Conservation (phyloP, 2,797 vertebrate genomes). For the Propithecus perrieri region DNA sequence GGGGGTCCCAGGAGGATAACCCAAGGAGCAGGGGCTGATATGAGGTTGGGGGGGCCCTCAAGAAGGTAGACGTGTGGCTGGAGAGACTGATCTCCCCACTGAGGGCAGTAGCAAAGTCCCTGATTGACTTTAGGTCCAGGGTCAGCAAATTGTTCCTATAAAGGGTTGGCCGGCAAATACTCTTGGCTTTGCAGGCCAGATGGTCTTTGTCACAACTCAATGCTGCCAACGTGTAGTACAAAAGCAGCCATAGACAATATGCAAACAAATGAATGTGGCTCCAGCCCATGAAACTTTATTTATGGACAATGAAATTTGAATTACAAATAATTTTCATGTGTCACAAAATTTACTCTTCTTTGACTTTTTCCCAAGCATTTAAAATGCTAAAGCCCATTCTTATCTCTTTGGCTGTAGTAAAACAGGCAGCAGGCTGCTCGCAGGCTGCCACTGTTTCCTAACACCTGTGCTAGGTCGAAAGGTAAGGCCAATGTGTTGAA, state of each 20-base stretch:
- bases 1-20: not conserved
- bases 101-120: not conserved
- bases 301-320: not conserved
- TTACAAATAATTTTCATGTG: not conserved
- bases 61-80: not conserved
- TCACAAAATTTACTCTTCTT: not conserved
- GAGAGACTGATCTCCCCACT: no score
- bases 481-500: not conserved
- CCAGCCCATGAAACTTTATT: not conserved
- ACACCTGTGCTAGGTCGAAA: not conserved
- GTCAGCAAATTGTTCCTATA: not conserved
- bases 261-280: not conserved
- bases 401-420: not conserved
- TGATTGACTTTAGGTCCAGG: not conserved
- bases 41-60: not conserved
- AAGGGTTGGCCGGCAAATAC: not conserved
- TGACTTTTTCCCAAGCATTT: not conserved
- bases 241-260: not conserved
- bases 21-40: not conserved
- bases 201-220: not conserved
- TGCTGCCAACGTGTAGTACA: not conserved
- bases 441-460: not conserved
- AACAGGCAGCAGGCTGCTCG: not conserved
- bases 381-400: not conserved
- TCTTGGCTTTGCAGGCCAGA: not conserved